Evolutionary conservation across 2,797 vertebrate species (phyloP), one percentile per base, ranked within the genome.

Genomic region (Kryptolebias ocellatus): DNA sequence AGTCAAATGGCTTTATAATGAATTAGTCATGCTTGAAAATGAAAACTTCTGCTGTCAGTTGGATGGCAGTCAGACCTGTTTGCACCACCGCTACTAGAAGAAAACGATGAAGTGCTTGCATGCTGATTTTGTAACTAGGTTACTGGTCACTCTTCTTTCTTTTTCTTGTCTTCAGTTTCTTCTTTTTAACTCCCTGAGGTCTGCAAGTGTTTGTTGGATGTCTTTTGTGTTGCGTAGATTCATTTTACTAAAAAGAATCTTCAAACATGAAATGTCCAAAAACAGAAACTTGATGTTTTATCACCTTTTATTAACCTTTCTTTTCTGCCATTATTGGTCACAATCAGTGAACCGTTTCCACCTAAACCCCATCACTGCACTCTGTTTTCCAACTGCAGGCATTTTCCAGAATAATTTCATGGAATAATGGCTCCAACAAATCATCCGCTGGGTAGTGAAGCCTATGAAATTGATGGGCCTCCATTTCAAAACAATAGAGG

Each of bases 401-500:
- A 84, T 91, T 90, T 91, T 90, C 88, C 79, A 17, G 71, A 81
- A 75, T 55, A 78, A 90, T 92, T 92, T 87, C 81, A 70, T 61
- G 67, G 83, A 85, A 90, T 94, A 93, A 94, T 92, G 83, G 87
- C 87, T 60, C 87, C 83, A 86, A 91, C 92, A 93, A 94, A 93
- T 95, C 93, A 93, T 91, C 85, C 44, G 29, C 67, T 66, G 79
- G 87, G 85, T 81, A 85, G 80, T 66, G 79, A 74, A 83, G 87
- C 83, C 67, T 53, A 46, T 85, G 72, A 89, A 94, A 94, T 90
- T 89, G 88, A 94, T 94, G 91, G 83, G 80, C 86, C 89, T 93
- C 93, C 92, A 90, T 92, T 92, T 91, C 83, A 91, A 92, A 93
- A 93, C 92, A 94, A 94, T 91, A 83, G 87, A 79, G 86, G 86